A percentile compares a stretch with the other conserved stretches of the same genome.
These are phyloP conservation scores for Rutpela maculata DNA, from an alignment of 2,888 invertebrate species.

Conservation along the genomic window DNA sequence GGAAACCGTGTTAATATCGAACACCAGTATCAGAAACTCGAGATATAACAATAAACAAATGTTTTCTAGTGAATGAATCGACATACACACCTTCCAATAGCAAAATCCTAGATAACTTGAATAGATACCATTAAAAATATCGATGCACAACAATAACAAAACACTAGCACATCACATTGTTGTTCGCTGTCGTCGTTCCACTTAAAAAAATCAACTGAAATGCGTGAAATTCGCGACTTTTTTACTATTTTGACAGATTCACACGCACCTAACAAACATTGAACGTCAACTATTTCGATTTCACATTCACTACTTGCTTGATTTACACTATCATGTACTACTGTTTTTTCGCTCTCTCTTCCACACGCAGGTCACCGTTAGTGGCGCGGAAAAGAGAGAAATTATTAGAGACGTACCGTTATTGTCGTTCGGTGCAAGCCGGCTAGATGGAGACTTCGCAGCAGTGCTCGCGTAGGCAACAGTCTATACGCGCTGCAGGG, in stretches of 20 bases:
- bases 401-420: conserved; percentile 24
- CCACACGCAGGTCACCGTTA: conserved; percentile 19
- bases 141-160: conserved; percentile 37
- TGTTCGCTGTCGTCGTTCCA: neutral
- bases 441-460: neutral
- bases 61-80: neutral
- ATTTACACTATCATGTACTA: conserved; percentile 48
- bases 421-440: conserved; percentile 18
- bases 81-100: conserved; percentile 48
- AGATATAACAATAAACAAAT: conserved; percentile 32
- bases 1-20: conserved; percentile 11
- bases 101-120: conserved; percentile 34
- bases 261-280: conserved; percentile 65
- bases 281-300: conserved; percentile 65
- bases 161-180: conserved; percentile 49
- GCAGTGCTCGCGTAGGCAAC: neutral
- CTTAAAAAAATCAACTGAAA: conserved; percentile 37
- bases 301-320: conserved; percentile 53
- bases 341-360: conserved; percentile 43
- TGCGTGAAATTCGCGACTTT: conserved; percentile 43
- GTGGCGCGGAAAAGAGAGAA: conserved; percentile 7
- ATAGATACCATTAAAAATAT: conserved; percentile 44
- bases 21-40: conserved; percentile 23
- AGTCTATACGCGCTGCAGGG: neutral
- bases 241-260: conserved; percentile 62